Percentiles rank a stretch among this genome's conserved stretches.
phyloP scores from a whole-genome alignment of 2,797 vertebrate genomes.

The Schizothorax lantsangensis region DNA sequence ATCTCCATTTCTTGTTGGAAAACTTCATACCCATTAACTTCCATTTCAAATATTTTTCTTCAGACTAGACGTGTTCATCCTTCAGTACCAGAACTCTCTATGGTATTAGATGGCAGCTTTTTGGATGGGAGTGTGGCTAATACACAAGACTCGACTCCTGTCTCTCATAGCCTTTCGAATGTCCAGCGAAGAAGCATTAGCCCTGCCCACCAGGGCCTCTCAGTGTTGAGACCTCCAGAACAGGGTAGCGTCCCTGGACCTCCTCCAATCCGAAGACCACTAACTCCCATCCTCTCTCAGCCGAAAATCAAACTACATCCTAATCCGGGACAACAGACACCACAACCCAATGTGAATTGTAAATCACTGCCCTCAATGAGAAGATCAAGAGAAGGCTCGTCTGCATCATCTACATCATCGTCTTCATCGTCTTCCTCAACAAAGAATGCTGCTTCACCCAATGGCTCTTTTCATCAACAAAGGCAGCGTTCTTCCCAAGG shows the following conservation, averaged over 20 bases:
- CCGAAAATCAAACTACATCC: constrained; percentile 67
- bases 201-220: constrained; percentile 52
- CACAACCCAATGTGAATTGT: constrained; percentile 52
- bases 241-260: constrained; percentile 56
- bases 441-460: constrained; percentile 68
- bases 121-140: constrained; percentile 67
- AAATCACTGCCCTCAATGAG: constrained; percentile 63
- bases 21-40: background rate
- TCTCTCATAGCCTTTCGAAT: constrained; percentile 52
- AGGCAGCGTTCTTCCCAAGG: constrained; percentile 49
- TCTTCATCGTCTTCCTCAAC: constrained; percentile 70
- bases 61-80: constrained; percentile 87
- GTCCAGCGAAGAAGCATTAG: constrained; percentile 45
- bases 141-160: constrained; percentile 56
- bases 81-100: constrained; percentile 93
- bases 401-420: constrained; percentile 65
- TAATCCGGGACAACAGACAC: constrained; percentile 59
- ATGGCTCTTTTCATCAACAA: constrained; percentile 66
- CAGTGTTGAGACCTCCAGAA: constrained; percentile 54
- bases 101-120: constrained; percentile 88
- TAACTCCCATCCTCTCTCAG: constrained; percentile 64
- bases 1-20: background rate
- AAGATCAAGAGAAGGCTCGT: constrained; percentile 65
- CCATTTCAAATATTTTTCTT: background rate
- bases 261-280: constrained; percentile 62